These are phyloP conservation scores for Drosophila longiperda DNA, from an alignment of 2,888 invertebrate species.

Conservation along the genomic window DNA sequence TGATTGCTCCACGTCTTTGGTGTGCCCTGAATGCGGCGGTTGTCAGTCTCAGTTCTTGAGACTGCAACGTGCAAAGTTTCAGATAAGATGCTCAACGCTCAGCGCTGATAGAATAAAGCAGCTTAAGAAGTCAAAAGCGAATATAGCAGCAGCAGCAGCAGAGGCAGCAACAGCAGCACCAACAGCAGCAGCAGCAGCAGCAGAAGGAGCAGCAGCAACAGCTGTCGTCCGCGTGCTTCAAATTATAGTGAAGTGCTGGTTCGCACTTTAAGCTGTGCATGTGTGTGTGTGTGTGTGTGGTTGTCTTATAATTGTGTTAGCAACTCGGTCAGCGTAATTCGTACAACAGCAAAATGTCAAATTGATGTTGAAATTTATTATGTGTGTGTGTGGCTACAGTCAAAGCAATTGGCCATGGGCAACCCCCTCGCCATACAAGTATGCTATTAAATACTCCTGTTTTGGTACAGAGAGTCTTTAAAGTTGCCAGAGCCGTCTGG, in stretches of 20 bases:
- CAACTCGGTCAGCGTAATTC: conserved; percentile 5
- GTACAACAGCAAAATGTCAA: background rate
- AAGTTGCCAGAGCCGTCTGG: conserved; percentile 12
- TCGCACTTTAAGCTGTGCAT: conserved; percentile 1
- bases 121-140: conserved; percentile 42
- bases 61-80: conserved; percentile 64
- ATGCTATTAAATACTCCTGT: conserved; percentile 42
- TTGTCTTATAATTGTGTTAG: conserved; percentile 9
- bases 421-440: conserved; percentile 9
- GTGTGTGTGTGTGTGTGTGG: background rate
- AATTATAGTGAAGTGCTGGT: conserved; percentile 9
- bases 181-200: background rate
- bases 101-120: conserved; percentile 19
- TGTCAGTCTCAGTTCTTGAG: conserved; percentile 15
- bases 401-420: conserved; percentile 20
- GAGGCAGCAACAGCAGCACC: background rate
- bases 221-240: conserved; percentile 29
- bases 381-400: background rate
- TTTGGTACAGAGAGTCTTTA: conserved; percentile 19
- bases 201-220: conserved; percentile 16
- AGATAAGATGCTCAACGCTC: conserved; percentile 65
- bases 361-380: background rate
- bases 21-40: conserved; percentile 4
- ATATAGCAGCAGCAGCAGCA: background rate
- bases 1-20: conserved; percentile 61